Base-by-base conservation (phyloP, 2,113 vertebrate species). In the Suncus etruscus region DNA sequence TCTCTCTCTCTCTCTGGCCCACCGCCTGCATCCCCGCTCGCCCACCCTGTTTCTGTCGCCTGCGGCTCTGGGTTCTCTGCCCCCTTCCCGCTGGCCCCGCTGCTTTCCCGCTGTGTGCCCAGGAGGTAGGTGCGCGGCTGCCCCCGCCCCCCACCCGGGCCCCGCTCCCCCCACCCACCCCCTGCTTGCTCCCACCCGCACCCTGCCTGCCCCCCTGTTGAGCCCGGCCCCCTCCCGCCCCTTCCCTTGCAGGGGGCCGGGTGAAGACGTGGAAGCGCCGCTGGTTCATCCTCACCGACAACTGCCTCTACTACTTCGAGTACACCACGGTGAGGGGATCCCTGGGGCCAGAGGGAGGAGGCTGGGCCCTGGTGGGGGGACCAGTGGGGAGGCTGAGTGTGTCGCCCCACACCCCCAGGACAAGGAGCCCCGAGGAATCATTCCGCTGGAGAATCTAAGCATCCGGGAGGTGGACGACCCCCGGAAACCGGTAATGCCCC, bases 241-340 rank as follows among this genome's bases (percentile, higher is more conserved):
- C 95, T 97, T 97, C 91, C 95, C 96, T 96, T 94, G 58, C 98
- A 99, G 99, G 99, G 88, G 99, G 99, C 95, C 98, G 99, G 69
- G 98, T 99, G 91, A 99, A 99, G 97, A 99, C 99, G 29, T 99
- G 99, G 99, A 99, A 99, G 94, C 97, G 99, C 79, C 98, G 99
- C 87, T 99, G 99, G 99, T 99, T 99, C 95, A 99, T 99, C 94
- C 98, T 99, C 85, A 99, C 99, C 1, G 99, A 99, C 96, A 99
- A 99, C 98, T 99, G 99, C 95, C 98, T 99, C 86, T 99, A 99
- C 97, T 99, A 99, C 95, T 99, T 99, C 87, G 99, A 99, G 95
- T 99, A 99, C 97, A 99, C 99, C 10, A 99, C 99, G 90, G 99
- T 99, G 96, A 98, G 99, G 29, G 48, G 1, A 1, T 22, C 0